A percentile compares a stretch with the other conserved stretches of the same genome.
Evolutionary conservation across 2,113 vertebrate genomes (phyloP).

Genomic region (Phodopus roborovskii): DNA sequence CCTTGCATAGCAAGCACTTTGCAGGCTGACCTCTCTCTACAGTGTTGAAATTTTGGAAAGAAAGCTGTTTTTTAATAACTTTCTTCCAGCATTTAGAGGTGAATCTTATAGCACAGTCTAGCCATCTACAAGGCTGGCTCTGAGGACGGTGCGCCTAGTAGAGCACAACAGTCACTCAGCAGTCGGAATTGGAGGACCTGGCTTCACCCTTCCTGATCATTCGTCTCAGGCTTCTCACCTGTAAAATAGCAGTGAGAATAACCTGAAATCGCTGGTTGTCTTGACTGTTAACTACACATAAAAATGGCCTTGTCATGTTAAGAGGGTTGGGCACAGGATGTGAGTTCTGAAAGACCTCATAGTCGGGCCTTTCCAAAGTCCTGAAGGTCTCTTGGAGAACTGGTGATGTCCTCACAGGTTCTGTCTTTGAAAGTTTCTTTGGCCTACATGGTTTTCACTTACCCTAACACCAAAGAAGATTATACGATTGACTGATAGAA

Average conservation of each 20-base stretch:
- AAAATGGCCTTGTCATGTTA: background rate
- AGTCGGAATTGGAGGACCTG: background rate
- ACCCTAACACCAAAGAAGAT: slow-evolving; percentile 52
- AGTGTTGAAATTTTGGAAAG: background rate
- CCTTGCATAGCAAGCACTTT: background rate
- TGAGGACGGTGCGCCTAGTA: background rate
- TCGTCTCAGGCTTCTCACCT: background rate
- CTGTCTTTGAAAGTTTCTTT: slow-evolving; percentile 32
- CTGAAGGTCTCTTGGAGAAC: background rate
- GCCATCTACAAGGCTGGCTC: background rate
- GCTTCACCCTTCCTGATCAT: background rate
- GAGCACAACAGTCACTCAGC: background rate
- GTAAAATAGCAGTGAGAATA: background rate
- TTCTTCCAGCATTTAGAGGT: background rate
- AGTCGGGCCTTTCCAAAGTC: background rate
- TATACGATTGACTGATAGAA: slow-evolving; percentile 74
- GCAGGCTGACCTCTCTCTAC: background rate
- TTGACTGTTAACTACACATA: background rate
- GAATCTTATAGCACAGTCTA: background rate
- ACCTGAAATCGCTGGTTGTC: background rate
- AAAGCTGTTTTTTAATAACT: background rate
- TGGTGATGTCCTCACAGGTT: background rate
- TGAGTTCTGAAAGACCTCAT: background rate
- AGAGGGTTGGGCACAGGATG: background rate
- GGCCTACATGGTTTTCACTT: slow-evolving; percentile 36